These are phyloP conservation scores for Spinus pinus DNA, from an alignment of 2,797 vertebrate species.

Conservation along the genomic window DNA sequence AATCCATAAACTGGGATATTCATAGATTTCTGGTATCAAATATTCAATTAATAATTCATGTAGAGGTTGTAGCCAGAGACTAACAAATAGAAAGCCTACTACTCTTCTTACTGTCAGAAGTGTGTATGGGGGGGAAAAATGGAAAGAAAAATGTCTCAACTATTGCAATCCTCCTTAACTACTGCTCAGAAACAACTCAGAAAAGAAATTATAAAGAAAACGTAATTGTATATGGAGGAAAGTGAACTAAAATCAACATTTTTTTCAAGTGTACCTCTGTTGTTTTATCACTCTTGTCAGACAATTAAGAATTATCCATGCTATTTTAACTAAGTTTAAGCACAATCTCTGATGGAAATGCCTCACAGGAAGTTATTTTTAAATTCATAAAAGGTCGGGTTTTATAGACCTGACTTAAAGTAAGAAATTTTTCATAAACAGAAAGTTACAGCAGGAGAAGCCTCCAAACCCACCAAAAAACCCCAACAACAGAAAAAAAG, in stretches of 20 bases:
- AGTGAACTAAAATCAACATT: not conserved
- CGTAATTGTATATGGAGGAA: not conserved
- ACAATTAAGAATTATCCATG: not conserved
- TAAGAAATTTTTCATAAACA: not conserved
- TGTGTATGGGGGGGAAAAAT: rapidly evolving
- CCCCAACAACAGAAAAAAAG: not conserved
- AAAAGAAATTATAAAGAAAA: not conserved
- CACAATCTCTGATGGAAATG: not conserved
- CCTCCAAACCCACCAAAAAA: rapidly evolving
- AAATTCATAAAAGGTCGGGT: not conserved
- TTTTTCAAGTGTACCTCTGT: not conserved
- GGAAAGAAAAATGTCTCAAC: not conserved
- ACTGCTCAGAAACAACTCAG: not conserved
- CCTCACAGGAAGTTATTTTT: not conserved
- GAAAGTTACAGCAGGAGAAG: not conserved
- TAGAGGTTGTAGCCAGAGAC: not conserved
- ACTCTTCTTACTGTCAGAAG: not conserved
- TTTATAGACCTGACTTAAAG: not conserved
- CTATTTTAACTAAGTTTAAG: not conserved
- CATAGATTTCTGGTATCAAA: not conserved
- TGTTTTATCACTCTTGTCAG: not conserved
- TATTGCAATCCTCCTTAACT: not conserved
- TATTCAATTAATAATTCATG: not conserved
- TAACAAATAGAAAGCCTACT: not conserved
- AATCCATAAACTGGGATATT: not conserved